phyloP scores from a whole-genome alignment of 2,113 vertebrate species.

The Gambusia affinis region DNA sequence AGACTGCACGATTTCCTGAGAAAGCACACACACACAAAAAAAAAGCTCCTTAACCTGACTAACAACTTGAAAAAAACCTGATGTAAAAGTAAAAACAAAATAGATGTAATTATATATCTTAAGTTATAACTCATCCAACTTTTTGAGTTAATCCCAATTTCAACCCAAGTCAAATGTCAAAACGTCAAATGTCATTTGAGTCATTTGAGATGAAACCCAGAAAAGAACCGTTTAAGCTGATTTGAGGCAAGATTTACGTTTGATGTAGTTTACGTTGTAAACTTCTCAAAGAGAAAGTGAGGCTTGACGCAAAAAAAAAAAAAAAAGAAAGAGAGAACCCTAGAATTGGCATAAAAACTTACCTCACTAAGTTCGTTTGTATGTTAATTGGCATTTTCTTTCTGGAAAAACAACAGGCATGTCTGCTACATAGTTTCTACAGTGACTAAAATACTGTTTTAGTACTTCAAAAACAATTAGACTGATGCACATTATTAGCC shows the following conservation, averaged over 20 bases:
- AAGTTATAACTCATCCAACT: background rate
- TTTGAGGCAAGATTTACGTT: slow-evolving; percentile 55
- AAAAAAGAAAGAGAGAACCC: slow-evolving; percentile 55
- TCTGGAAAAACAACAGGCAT: slow-evolving; percentile 84
- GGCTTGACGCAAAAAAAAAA: slow-evolving; percentile 63
- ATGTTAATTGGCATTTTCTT: slow-evolving; percentile 85
- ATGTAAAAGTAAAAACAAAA: background rate
- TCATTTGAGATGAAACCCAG: slow-evolving; percentile 75
- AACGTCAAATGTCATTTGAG: background rate
- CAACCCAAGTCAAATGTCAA: too few species aligned
- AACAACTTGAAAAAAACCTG: background rate
- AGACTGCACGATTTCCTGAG: background rate
- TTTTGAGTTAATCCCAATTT: background rate
- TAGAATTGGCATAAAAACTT: slow-evolving; percentile 77
- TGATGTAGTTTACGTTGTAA: slow-evolving; percentile 48
- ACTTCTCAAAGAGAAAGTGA: slow-evolving; percentile 65
- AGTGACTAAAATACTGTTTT: slow-evolving; percentile 57
- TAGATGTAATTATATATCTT: background rate
- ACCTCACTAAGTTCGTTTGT: slow-evolving; percentile 82
- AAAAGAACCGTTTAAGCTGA: slow-evolving; percentile 64
- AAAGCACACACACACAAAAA: background rate
- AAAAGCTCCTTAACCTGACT: background rate
- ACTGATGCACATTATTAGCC: slow-evolving; percentile 18
- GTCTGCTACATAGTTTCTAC: slow-evolving; percentile 75
- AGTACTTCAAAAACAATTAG: slow-evolving; percentile 29